Evolutionary conservation across 2,113 vertebrate species (phyloP), one percentile per base, ranked within the genome.

Genomic region (Chitala chitala): DNA sequence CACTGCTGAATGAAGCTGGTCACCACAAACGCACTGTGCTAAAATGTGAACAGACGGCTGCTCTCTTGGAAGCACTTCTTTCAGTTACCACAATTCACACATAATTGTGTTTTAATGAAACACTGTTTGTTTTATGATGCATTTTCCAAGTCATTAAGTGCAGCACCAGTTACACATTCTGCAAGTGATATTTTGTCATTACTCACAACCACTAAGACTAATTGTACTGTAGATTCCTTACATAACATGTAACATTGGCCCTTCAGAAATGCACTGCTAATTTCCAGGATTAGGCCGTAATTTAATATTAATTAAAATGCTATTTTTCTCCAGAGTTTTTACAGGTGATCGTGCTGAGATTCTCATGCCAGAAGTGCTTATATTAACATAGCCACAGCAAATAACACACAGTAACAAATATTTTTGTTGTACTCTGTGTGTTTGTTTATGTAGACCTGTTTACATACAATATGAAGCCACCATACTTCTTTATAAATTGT

Each of bases 101-200:
- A 26, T 66, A 66, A 66, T 44, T 66, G 40, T 66, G 33, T 66
- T 66, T 66, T 44, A 66, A 66, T 66, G 22, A 46, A 66, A 24
- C 44, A 36, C 36, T 44, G 63, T 44, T 44, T 66, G 40, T 66
- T 66, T 38, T 66, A 46, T 12, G 40, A 46, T 38, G 12, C 36
- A 44, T 66, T 44, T 44, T 66, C 40, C 36, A 63, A 63, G 59
- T 20, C 59, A 63, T 63, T 63, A 63, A 63, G 59, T 63, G 4
- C 63, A 24, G 63, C 40, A 26, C 13, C n/a, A n/a, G n/a, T 1
- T 1, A n/a, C 12, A 5, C 63, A 66, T 4, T 22, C 17, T 42
- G 20, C 22, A 65, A 44, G 36, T 48, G 46, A 50, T 29, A 69
- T 69, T 46, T 31, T 69, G 26, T 50, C 66, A 69, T 69, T 50